phyloP scores from a whole-genome alignment of 2,888 invertebrate species.

The Lobophora halterata region DNA sequence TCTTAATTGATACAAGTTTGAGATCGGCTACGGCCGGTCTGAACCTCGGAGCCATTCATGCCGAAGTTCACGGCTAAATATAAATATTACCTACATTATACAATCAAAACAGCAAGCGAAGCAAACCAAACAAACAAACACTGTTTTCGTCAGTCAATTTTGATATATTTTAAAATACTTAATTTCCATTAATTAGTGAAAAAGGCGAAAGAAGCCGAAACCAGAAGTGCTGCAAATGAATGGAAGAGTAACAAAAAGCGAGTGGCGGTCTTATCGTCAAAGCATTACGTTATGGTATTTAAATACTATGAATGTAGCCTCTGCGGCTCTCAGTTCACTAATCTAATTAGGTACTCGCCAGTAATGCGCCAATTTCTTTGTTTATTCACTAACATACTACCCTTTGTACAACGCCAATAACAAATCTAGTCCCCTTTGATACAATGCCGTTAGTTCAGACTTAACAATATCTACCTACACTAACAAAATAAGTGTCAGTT shows the following conservation, averaged over 20 bases:
- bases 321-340: constrained; percentile 70
- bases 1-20: constrained; percentile 35
- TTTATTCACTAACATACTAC: constrained; percentile 73
- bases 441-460: constrained; percentile 70
- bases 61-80: constrained; percentile 38
- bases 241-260: constrained; percentile 66
- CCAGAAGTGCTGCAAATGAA: constrained; percentile 47
- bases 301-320: constrained; percentile 68
- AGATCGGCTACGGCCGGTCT: constrained; percentile 36
- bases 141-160: constrained; percentile 52
- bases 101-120: constrained; percentile 53
- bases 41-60: constrained; percentile 29
- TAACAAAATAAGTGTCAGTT: constrained; percentile 79
- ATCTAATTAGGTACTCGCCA: constrained; percentile 81
- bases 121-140: constrained; percentile 47
- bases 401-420: constrained; percentile 79
- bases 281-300: constrained; percentile 61
- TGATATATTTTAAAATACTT: constrained; percentile 34
- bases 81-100: constrained; percentile 40
- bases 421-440: constrained; percentile 67
- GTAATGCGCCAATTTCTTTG: constrained; percentile 80
- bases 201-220: constrained; percentile 45
- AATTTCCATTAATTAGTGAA: constrained; percentile 32
- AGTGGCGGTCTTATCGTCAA: constrained; percentile 60
- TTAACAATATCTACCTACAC: constrained; percentile 68